Percentiles rank a stretch among this genome's conserved stretches.
These are phyloP conservation scores for Paramormyrops kingsleyae DNA, from an alignment of 2,113 vertebrate genomes.

Conservation along the genomic window DNA sequence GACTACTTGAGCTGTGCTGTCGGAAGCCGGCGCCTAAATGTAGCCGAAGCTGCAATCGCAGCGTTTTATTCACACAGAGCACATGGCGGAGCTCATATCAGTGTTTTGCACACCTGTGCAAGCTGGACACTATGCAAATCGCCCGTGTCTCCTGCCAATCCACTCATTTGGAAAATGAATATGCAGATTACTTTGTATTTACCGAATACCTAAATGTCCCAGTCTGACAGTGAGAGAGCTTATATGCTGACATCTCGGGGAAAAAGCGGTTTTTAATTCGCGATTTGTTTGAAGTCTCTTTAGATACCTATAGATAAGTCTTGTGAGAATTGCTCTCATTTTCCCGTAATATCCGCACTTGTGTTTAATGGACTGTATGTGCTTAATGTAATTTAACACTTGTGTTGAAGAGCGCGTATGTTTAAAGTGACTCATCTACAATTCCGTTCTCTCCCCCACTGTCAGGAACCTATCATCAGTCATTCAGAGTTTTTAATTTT, in stretches of 20 bases:
- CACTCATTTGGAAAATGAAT: slow-evolving; percentile 21
- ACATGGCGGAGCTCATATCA: not conserved
- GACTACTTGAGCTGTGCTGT: not conserved
- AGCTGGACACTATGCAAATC: slow-evolving; percentile 13
- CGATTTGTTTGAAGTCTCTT: not conserved
- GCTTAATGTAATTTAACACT: not conserved
- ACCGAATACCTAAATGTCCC: slow-evolving; percentile 1
- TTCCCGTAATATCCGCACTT: not conserved
- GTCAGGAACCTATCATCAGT: not conserved
- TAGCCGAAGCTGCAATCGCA: not conserved
- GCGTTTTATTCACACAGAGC: not conserved
- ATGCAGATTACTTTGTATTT: slow-evolving; percentile 12
- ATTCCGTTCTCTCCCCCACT: not conserved
- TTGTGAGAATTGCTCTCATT: not conserved
- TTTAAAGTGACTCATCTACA: not conserved
- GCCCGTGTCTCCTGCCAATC: slow-evolving; percentile 2
- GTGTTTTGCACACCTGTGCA: slow-evolving; percentile 14
- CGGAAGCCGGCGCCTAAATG: not conserved
- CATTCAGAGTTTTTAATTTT: not conserved
- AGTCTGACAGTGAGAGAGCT: not conserved
- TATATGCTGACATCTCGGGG: not conserved
- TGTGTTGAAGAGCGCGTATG: not conserved
- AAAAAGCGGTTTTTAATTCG: not conserved
- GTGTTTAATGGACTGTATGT: not conserved
- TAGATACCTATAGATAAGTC: not conserved